Evolutionary conservation across 35 echinoderm and acorn worm genomes (phyloP).

Genomic region (Holothuria glaberrima): DNA sequence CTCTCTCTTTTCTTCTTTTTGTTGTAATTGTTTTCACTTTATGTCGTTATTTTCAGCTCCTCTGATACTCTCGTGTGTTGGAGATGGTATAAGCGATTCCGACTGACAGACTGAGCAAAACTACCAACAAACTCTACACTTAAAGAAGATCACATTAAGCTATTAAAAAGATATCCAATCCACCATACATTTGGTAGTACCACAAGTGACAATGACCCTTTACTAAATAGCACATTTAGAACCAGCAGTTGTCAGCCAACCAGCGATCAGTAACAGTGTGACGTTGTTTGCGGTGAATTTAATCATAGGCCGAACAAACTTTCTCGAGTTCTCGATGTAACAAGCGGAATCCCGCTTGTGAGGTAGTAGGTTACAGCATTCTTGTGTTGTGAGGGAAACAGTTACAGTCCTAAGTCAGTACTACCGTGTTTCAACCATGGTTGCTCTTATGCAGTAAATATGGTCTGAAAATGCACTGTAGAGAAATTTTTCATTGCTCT

Average conservation of each 20-base stretch:
- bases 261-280: neutral
- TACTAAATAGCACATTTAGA: slow-evolving; percentile 19
- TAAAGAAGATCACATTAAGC: slow-evolving; percentile 43
- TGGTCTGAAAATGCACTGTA: too few relatives aligned
- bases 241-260: neutral
- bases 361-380: neutral
- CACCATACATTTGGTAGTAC: slow-evolving; percentile 16
- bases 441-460: too few relatives aligned
- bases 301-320: slow-evolving; percentile 35
- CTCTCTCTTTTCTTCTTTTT: neutral
- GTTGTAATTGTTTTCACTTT: neutral
- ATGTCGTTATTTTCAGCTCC: too few relatives aligned
- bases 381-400: too few relatives aligned
- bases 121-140: neutral
- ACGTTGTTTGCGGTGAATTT: slow-evolving; percentile 37
- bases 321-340: neutral
- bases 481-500: too few relatives aligned
- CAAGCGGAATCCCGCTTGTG: neutral
- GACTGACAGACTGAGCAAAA: neutral
- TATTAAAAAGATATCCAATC: slow-evolving; percentile 52
- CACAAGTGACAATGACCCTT: slow-evolving; percentile 54
- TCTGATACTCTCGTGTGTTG: too few relatives aligned
- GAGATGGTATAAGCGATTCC: neutral
- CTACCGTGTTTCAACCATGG: too few relatives aligned
- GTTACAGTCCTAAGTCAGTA: too few relatives aligned